Percentiles rank a stretch among this genome's conserved stretches.
Conservation (phyloP, 1,140 invertebrate species). For the Drosophila sp. region DNA sequence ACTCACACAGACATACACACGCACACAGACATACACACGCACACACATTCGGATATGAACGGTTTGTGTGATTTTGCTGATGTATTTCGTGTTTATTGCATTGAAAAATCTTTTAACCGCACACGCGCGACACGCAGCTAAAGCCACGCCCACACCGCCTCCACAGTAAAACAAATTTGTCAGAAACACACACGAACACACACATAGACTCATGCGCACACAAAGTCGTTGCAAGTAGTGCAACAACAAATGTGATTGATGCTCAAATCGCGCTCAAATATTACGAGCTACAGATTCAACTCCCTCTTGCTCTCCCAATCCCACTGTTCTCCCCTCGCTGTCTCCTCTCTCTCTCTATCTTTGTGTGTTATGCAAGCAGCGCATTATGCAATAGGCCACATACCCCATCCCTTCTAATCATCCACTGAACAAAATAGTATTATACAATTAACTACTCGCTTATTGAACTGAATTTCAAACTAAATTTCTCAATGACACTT, state of each 20-base stretch:
- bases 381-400: conserved; percentile 38
- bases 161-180: conserved; percentile 18
- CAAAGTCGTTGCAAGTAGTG: conserved; percentile 15
- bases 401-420: background rate
- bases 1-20: background rate
- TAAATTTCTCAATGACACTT: too few relatives aligned
- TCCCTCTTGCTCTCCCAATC: background rate
- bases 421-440: too few relatives aligned
- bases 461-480: too few relatives aligned
- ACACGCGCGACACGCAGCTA: conserved; percentile 3
- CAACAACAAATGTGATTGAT: conserved; percentile 50
- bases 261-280: conserved; percentile 41
- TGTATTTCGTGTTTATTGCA: conserved; percentile 26
- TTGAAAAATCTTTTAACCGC: conserved; percentile 37
- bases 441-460: too few relatives aligned
- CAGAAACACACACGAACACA: conserved; percentile 7
- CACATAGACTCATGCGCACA: background rate
- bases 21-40: background rate
- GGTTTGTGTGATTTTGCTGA: conserved; percentile 29
- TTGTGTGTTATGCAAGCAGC: conserved; percentile 40
- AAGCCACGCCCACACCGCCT: conserved; percentile 12
- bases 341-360: too few relatives aligned
- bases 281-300: background rate
- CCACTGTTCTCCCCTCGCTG: background rate
- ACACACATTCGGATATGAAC: background rate